Percentiles rank a stretch among this genome's conserved stretches.
phyloP scores from a whole-genome alignment of 2,888 invertebrate species.

The Steromphala cineraria region DNA sequence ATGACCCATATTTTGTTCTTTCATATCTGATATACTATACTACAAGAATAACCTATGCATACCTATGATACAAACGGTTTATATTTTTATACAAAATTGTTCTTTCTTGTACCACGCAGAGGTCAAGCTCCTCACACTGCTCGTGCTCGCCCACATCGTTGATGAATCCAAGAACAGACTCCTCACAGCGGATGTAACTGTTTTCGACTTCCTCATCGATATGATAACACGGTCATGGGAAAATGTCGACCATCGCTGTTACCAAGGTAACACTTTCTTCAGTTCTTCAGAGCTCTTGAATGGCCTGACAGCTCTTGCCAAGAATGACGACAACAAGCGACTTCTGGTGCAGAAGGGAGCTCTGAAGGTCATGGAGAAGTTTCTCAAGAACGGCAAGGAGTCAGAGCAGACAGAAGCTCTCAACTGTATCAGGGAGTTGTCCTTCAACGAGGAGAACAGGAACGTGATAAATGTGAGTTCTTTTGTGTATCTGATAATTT shows the following conservation, averaged over 20 bases:
- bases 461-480: neutral
- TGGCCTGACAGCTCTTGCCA: neutral
- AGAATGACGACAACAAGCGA: neutral
- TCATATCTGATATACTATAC: no score
- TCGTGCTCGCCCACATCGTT: neutral
- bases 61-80: no score
- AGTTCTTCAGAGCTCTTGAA: neutral
- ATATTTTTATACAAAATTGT: no score
- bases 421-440: neutral
- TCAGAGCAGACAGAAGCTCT: neutral
- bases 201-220: neutral
- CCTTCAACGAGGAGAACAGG: neutral
- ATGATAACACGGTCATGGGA: neutral
- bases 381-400: neutral
- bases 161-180: neutral
- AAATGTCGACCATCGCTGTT: neutral
- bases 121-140: neutral
- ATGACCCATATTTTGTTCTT: no score
- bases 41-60: no score
- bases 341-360: neutral
- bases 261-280: neutral
- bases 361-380: neutral
- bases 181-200: neutral
- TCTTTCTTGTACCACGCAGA: neutral
- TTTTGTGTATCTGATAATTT: no score